These are phyloP conservation scores for Cettia cetti DNA, from an alignment of 2,113 vertebrate genomes.

Conservation along the genomic window DNA sequence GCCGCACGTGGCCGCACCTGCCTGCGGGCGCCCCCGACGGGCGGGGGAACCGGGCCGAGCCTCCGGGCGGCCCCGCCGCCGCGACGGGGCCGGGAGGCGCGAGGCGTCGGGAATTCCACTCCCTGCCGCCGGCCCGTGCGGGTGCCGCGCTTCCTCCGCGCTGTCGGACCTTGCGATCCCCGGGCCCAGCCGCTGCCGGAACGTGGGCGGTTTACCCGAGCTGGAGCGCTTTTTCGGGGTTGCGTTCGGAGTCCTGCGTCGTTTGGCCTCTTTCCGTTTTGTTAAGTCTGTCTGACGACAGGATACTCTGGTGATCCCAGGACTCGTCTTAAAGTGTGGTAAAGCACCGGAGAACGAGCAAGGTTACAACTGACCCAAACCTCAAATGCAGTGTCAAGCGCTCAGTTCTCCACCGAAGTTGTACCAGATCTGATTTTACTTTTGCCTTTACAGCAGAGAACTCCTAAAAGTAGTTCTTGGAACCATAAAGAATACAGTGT, in stretches of 20 bases:
- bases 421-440: accelerated
- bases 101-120: neutral
- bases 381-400: accelerated
- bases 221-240: accelerated
- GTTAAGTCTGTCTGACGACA: accelerated
- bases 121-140: too few species aligned
- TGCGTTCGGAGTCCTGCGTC: accelerated
- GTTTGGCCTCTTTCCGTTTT: neutral
- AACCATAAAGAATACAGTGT: accelerated
- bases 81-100: accelerated
- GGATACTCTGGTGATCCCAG: accelerated
- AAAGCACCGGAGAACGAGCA: accelerated
- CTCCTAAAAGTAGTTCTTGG: neutral
- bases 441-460: neutral
- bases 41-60: neutral
- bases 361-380: accelerated
- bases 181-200: neutral
- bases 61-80: neutral
- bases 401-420: accelerated
- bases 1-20: neutral
- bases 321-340: neutral
- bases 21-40: neutral
- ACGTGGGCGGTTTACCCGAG: accelerated
- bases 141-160: neutral
- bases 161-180: accelerated